phyloP scores from a whole-genome alignment of 2,797 vertebrate genomes.

The Anas acuta region DNA sequence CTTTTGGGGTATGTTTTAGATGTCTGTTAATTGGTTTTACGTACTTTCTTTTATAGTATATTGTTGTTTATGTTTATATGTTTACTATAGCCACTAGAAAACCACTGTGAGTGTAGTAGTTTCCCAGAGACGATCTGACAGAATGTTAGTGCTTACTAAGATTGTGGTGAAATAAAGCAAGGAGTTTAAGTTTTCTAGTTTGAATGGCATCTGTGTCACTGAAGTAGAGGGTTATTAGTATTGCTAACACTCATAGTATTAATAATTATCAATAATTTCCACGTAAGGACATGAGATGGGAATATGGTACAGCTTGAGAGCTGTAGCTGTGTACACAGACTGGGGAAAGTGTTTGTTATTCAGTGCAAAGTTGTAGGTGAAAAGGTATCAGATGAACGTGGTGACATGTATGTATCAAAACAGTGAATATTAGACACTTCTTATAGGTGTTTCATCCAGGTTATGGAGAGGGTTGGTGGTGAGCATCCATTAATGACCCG shows the following conservation, averaged over 20 bases:
- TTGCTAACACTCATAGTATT: background rate
- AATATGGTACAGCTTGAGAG: background rate
- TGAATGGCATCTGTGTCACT: background rate
- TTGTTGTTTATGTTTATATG: background rate
- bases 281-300: background rate
- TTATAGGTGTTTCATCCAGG: background rate
- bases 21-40: fast-evolving
- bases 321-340: background rate
- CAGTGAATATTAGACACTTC: background rate
- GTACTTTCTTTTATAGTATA: background rate
- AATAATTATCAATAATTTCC: background rate
- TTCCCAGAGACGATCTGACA: background rate
- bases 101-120: background rate
- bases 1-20: background rate
- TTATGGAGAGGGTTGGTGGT: background rate
- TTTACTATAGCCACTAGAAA: background rate
- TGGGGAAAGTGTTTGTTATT: background rate
- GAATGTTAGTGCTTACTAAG: background rate
- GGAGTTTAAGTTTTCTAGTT: background rate
- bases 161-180: background rate
- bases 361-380: background rate
- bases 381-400: background rate
- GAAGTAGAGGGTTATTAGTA: background rate
- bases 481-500: background rate
- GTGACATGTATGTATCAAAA: background rate